A percentile compares a stretch with the other conserved stretches of the same genome.
phyloP scores from a whole-genome alignment of 2,113 vertebrate genomes.

The Proterorhinus semilunaris region DNA sequence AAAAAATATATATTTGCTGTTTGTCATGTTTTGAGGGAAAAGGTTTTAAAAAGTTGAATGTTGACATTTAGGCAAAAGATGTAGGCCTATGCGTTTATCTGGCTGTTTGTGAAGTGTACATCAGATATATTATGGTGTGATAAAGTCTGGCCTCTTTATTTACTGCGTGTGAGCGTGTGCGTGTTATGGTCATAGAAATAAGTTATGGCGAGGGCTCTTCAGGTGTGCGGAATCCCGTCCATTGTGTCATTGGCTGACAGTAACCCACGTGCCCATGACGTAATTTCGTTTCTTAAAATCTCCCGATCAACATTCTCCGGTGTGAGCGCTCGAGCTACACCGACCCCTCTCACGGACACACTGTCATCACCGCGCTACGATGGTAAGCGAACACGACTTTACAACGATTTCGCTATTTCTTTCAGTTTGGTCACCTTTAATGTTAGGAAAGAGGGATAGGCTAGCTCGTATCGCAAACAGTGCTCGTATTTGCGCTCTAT shows the following conservation, averaged over 20 bases:
- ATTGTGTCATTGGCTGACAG: not conserved
- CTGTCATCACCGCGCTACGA: not conserved
- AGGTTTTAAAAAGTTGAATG: too few relatives aligned
- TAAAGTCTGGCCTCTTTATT: too few relatives aligned
- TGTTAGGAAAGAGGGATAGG: not conserved
- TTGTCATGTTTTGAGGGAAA: too few relatives aligned
- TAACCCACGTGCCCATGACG: not conserved
- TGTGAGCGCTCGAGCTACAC: not conserved
- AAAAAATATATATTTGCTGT: too few relatives aligned
- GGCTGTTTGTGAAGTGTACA: too few relatives aligned
- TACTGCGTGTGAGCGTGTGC: too few relatives aligned
- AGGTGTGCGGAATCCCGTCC: not conserved
- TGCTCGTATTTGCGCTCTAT: not conserved
- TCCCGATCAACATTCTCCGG: not conserved
- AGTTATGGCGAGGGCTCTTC: not conserved
- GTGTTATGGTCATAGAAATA: too few relatives aligned
- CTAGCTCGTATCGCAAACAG: slow-evolving; percentile 26
- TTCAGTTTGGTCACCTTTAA: not conserved
- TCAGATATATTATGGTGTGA: too few relatives aligned
- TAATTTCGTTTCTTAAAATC: not conserved
- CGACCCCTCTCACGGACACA: not conserved
- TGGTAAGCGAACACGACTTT: slow-evolving; percentile 14
- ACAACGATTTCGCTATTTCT: not conserved
- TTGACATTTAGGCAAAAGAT: too few relatives aligned
- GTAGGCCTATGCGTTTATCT: too few relatives aligned